Evolutionary conservation across 1,140 invertebrate genomes (phyloP).

Genomic region (Spodoptera litura): DNA sequence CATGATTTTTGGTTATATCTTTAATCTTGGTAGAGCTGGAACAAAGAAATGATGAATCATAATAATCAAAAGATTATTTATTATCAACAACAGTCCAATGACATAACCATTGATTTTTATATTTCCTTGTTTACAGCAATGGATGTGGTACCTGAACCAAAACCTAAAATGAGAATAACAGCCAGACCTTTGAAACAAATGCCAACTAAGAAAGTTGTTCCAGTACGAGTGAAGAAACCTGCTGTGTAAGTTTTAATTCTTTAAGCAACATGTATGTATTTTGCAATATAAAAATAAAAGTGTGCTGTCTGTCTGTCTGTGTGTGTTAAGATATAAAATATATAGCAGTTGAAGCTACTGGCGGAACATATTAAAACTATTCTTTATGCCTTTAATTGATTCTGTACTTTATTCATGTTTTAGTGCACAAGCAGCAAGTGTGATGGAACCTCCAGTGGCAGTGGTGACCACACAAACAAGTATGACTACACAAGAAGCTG

Average conservation of each 20-base stretch:
- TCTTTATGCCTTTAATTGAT: no score
- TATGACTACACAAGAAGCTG: constrained; percentile 68
- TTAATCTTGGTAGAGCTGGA: no score
- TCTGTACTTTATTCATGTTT: background rate
- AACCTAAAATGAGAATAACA: constrained; percentile 48
- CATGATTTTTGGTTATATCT: background rate
- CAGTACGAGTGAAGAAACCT: constrained; percentile 45
- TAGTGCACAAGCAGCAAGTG: constrained; percentile 59
- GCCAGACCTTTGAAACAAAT: constrained; percentile 48
- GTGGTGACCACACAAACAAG: constrained; percentile 56
- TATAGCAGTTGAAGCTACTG: background rate
- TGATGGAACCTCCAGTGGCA: constrained; percentile 65
- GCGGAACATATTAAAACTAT: background rate
- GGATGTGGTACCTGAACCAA: constrained; percentile 61
- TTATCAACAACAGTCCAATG: no score
- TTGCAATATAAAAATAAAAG: no score
- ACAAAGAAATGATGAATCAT: no score
- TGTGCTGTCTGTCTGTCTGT: no score
- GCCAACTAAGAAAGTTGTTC: constrained; percentile 55
- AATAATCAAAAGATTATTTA: no score
- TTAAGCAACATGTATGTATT: background rate
- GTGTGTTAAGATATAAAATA: no score
- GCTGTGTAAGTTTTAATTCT: constrained; percentile 47
- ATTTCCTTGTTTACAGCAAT: constrained; percentile 62
- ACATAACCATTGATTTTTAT: no score